These are phyloP conservation scores for Eupithecia vulgata DNA, from an alignment of 2,888 invertebrate genomes.

Conservation along the genomic window DNA sequence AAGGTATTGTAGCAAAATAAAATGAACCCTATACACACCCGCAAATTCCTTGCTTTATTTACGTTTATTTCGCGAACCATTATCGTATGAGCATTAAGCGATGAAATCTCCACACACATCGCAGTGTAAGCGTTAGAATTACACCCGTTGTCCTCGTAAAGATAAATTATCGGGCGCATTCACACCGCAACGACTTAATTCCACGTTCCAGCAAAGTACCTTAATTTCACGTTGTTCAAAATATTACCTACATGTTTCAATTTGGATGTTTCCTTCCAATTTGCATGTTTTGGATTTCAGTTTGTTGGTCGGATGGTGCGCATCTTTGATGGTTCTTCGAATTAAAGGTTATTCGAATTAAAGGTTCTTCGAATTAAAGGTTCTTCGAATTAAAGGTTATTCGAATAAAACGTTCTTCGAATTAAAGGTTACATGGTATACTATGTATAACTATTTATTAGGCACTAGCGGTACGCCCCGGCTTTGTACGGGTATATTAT, in stretches of 20 bases:
- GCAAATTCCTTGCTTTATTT: constrained; percentile 17
- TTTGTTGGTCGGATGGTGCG: not conserved
- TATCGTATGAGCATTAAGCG: constrained; percentile 41
- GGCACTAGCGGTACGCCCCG: no score
- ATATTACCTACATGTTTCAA: constrained; percentile 40
- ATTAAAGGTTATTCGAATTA: not conserved
- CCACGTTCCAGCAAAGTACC: constrained; percentile 23
- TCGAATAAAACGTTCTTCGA: no score
- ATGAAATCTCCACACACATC: constrained; percentile 53
- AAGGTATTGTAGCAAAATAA: constrained; percentile 9
- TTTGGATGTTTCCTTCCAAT: constrained; percentile 16
- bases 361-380: not conserved
- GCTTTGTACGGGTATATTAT: no score
- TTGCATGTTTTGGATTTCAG: not conserved
- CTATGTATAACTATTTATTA: not conserved
- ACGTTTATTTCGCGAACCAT: constrained; percentile 32
- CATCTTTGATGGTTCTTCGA: not conserved
- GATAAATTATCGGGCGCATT: constrained; percentile 50
- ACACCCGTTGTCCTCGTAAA: constrained; percentile 53
- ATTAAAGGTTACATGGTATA: not conserved
- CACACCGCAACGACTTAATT: constrained; percentile 40
- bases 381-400: not conserved
- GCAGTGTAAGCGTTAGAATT: constrained; percentile 49
- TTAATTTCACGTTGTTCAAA: constrained; percentile 29
- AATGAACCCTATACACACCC: constrained; percentile 11